Evolutionary conservation across 2,888 invertebrate genomes (phyloP).

Genomic region (Xestia c-nigrum): DNA sequence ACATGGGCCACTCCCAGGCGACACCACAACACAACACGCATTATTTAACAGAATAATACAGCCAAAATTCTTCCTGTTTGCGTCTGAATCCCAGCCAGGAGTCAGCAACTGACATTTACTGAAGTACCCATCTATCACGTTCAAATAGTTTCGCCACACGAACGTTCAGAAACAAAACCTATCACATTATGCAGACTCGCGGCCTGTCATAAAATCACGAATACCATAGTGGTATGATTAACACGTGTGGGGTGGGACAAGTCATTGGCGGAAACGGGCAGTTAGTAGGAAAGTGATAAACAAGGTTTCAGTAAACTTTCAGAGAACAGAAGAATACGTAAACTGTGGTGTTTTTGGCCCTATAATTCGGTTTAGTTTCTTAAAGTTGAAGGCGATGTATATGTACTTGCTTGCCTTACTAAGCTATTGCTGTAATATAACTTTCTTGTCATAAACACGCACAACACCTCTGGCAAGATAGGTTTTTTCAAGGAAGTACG

Average conservation of each 20-base stretch:
- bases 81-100: not conserved
- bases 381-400: not conserved
- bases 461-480: not conserved
- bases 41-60: not conserved
- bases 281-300: not conserved
- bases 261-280: constrained; percentile 48
- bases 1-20: not conserved
- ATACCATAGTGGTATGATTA: constrained; percentile 79
- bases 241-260: constrained; percentile 65
- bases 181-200: constrained; percentile 72
- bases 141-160: constrained; percentile 49
- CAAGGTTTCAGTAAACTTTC: not conserved
- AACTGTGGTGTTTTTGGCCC: not conserved
- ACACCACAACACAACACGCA: not conserved
- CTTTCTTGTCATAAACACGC: not conserved
- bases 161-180: constrained; percentile 66
- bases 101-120: constrained; percentile 15
- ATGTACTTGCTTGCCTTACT: not conserved
- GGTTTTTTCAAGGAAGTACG: no score
- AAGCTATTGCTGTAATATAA: not conserved
- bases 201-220: constrained; percentile 80
- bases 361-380: not conserved
- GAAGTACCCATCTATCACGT: constrained; percentile 44
- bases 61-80: not conserved
- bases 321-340: not conserved